Percentiles rank a stretch among this genome's conserved stretches.
Conservation (phyloP, 2,113 vertebrate species). For the Istiophorus platypterus region DNA sequence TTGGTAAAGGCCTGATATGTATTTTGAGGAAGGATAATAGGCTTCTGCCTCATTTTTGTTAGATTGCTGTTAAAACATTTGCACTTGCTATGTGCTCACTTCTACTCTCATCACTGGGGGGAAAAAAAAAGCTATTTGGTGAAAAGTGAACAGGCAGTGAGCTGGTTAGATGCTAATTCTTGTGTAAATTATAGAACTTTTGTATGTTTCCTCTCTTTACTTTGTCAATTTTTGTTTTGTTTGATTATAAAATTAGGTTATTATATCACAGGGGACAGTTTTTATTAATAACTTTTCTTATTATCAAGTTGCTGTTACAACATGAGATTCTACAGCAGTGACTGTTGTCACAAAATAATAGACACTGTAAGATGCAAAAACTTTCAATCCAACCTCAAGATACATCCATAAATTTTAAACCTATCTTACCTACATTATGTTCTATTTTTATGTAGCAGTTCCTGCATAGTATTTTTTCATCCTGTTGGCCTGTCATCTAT, state of each 20-base stretch:
- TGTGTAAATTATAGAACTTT: background rate
- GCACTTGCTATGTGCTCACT: constrained; percentile 26
- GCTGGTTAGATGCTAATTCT: constrained; percentile 1
- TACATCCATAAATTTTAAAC: background rate
- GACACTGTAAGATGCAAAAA: background rate
- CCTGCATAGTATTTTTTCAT: background rate
- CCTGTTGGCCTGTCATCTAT: background rate
- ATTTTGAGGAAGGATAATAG: constrained; percentile 67
- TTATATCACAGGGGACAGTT: background rate
- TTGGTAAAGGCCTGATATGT: constrained; percentile 46
- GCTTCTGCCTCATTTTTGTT: constrained; percentile 54
- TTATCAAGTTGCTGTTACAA: background rate
- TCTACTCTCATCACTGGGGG: constrained; percentile 4
- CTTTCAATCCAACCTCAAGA: background rate
- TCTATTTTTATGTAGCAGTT: background rate
- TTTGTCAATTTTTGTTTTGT: background rate
- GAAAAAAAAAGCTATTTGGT: constrained; percentile 10
- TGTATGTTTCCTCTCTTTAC: background rate
- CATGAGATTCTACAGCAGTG: background rate
- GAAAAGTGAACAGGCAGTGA: constrained; percentile 34
- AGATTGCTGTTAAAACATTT: constrained; percentile 50
- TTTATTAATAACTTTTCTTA: background rate
- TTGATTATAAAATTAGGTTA: background rate
- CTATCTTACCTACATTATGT: background rate
- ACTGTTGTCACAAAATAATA: background rate